Base-by-base conservation (phyloP, 2,797 vertebrate species). In the Microctenopoma lineatum region DNA sequence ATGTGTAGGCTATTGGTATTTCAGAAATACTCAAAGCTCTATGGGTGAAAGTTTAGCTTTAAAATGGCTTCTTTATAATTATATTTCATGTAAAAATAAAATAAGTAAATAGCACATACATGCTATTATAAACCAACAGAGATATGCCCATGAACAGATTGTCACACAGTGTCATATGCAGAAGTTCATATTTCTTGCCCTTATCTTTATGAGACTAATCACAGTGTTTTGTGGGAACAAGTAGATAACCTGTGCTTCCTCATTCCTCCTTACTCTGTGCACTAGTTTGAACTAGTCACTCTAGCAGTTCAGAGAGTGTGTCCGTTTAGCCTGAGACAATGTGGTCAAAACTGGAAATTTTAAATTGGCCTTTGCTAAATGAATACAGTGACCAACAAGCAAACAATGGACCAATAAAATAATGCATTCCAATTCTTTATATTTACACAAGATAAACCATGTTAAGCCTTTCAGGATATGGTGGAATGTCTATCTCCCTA, bases 121-220 rank as follows among this genome's bases (percentile, higher is more conserved):
- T 7, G 36, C 62, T 4, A 16, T 65, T 32, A 45, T 38, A 25
- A 36, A 18, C n/a, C n/a, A 46, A 50, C 21, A 46, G 36, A 45
- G 48, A 2, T 41, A 16, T 44, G n/a, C 16, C 55, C 34, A 15
- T 61, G 50, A 27, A 48, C 41, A 27, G 36, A 66, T 46, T 55
- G 26, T 51, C 57, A 62, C 29, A 70, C 53, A n/a, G 39, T 26
- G 32, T 54, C 66, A 75, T 65, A 79, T 65, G 60, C 59, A 81
- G 64, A 67, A 75, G 75, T 77, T 62, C 39, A 69, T 41, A 73
- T 67, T 56, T 41, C 38, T 45, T 56, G n/a, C 32, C 3, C 73
- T 88, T 87, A 88, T 90, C 90, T 92, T 92, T 90, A 90, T 77
- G 79, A 66, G 78, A 57, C 73, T 81, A 84, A 89, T 84, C 65